Percentiles rank a stretch among this genome's conserved stretches.
Evolutionary conservation across 2,113 vertebrate species (phyloP).

Genomic region (Heptranchias perlo): DNA sequence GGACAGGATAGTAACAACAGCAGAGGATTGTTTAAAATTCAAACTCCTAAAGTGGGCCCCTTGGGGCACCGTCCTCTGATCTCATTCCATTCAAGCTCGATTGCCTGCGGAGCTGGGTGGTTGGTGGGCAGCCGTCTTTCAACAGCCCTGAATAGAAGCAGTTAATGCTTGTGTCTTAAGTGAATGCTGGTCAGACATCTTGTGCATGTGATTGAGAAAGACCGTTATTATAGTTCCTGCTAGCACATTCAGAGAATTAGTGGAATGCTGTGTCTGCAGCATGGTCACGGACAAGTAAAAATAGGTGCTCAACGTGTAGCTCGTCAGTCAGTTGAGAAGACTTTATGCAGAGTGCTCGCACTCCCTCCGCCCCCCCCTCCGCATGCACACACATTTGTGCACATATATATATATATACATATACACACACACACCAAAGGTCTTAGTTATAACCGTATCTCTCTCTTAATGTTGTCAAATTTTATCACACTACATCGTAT

Average conservation of each 20-base stretch:
- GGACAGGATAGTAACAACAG: not conserved
- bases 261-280: not conserved
- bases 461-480: not conserved
- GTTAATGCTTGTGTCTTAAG: not conserved
- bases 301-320: not conserved
- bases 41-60: not conserved
- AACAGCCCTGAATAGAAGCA: not conserved
- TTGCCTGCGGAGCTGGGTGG: not conserved
- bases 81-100: not conserved
- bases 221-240: not conserved
- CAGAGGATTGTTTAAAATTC: not conserved
- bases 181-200: not conserved
- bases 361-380: not conserved
- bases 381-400: not conserved
- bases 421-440: not conserved
- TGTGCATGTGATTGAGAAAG: not conserved
- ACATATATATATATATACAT: not conserved
- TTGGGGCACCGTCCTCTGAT: not conserved
- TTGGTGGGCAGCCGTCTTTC: not conserved
- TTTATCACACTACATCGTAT: not conserved
- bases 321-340: not conserved
- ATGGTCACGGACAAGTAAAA: not conserved
- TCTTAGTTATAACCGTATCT: not conserved
- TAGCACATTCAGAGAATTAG: not conserved
- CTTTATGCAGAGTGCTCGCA: not conserved